These are phyloP conservation scores for Acanthosoma haemorrhoidale DNA, from an alignment of 2,888 invertebrate genomes.

Conservation along the genomic window DNA sequence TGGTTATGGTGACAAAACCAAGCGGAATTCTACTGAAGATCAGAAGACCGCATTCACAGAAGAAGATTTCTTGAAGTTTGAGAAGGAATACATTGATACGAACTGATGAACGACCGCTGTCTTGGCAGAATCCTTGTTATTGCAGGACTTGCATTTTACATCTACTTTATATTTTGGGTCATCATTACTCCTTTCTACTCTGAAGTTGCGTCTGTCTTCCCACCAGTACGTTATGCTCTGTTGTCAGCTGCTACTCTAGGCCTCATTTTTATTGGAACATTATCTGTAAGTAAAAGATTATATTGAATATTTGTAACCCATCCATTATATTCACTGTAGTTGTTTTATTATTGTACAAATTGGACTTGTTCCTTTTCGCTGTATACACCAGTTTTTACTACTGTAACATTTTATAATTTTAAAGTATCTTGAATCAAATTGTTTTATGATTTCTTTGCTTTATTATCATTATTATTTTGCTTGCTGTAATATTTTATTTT, in stretches of 20 bases:
- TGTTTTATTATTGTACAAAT: too few relatives aligned
- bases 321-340: too few relatives aligned
- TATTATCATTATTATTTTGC: too few relatives aligned
- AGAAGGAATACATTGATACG: slow-evolving; percentile 55
- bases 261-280: slow-evolving; percentile 59
- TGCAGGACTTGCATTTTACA: slow-evolving; percentile 51
- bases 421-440: too few relatives aligned
- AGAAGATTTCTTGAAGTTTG: slow-evolving; percentile 63
- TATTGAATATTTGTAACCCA: too few relatives aligned
- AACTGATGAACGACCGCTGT: slow-evolving; percentile 41
- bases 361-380: too few relatives aligned
- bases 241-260: slow-evolving; percentile 57
- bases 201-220: slow-evolving; percentile 51
- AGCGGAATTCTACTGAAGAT: slow-evolving; percentile 44
- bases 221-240: slow-evolving; percentile 56
- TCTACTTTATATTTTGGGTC: slow-evolving; percentile 60
- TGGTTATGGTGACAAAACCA: slow-evolving; percentile 39
- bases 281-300: slow-evolving; percentile 45
- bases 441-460: too few relatives aligned
- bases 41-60: slow-evolving; percentile 63
- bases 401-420: too few relatives aligned
- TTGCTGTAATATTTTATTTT: too few relatives aligned
- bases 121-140: slow-evolving; percentile 56
- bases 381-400: too few relatives aligned
- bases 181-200: slow-evolving; percentile 63